Conservation (phyloP, 2,113 vertebrate genomes). For the Macroglossus sobrinus region DNA sequence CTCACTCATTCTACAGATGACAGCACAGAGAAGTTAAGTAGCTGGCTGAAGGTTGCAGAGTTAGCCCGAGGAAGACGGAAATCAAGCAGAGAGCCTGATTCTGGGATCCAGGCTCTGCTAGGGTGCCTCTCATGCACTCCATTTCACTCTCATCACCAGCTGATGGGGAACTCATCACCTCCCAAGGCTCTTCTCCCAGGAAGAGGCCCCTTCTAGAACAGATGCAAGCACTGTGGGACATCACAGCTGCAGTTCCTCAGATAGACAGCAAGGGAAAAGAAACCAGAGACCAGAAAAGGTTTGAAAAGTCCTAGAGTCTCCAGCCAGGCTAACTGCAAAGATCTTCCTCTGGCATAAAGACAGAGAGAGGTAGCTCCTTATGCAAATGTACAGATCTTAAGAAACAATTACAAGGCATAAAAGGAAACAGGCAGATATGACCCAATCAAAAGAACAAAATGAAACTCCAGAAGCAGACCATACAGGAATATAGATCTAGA, state of each 20-base stretch:
- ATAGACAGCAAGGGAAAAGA: background rate
- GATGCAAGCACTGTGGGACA: background rate
- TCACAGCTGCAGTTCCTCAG: background rate
- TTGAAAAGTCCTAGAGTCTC: background rate
- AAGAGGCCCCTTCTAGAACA: background rate
- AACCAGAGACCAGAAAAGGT: background rate
- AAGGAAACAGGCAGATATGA: background rate
- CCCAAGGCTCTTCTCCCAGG: background rate
- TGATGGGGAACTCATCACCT: background rate
- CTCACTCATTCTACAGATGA: background rate
- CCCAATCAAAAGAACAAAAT: background rate
- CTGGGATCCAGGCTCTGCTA: background rate
- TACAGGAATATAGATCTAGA: background rate
- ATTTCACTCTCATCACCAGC: no score
- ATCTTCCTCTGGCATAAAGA: background rate
- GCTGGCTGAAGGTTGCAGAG: background rate
- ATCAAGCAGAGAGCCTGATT: background rate
- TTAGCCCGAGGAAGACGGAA: background rate
- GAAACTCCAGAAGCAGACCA: background rate
- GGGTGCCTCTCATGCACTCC: no score
- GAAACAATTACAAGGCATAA: background rate
- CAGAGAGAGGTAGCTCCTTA: no score
- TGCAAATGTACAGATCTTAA: no score
- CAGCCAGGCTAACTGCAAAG: background rate
- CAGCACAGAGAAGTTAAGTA: no score